phyloP scores from a whole-genome alignment of 2,113 vertebrate genomes.

The Glaucomys volans region DNA sequence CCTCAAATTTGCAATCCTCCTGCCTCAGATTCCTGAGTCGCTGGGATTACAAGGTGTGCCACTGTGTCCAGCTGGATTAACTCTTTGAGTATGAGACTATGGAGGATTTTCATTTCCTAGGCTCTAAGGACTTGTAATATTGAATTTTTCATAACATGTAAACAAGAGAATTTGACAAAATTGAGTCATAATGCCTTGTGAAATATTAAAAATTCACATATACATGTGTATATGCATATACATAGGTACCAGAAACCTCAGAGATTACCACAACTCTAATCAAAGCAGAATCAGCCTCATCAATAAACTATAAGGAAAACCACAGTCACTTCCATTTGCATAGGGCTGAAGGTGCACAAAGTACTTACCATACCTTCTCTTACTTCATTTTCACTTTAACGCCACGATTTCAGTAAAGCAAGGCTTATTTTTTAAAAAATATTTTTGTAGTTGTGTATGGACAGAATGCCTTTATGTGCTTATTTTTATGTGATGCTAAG shows the following conservation, averaged over 20 bases:
- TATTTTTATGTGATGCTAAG: no score
- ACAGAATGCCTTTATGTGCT: no score
- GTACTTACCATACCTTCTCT: neutral
- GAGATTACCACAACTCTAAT: constrained; percentile 26
- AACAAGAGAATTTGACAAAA: constrained; percentile 30
- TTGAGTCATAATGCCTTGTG: neutral
- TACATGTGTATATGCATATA: neutral
- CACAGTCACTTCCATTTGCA: constrained; percentile 32
- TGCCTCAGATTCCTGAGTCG: no score
- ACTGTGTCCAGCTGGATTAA: neutral
- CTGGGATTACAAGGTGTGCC: no score
- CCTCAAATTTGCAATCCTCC: no score
- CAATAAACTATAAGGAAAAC: constrained; percentile 57
- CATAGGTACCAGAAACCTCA: constrained; percentile 12
- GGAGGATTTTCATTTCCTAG: neutral
- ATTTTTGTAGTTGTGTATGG: no score
- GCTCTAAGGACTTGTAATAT: neutral
- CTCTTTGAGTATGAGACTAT: neutral
- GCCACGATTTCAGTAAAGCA: constrained; percentile 25
- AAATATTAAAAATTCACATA: constrained; percentile 5
- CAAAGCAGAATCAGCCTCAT: constrained; percentile 49
- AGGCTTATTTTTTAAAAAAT: no score
- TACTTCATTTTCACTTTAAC: constrained; percentile 25
- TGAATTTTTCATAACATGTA: constrained; percentile 17
- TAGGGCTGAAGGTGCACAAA: neutral